Evolutionary conservation across 37 sponge, comb jelly and placozoan genomes (phyloP).

Genomic region (Petrosia ficiformis): DNA sequence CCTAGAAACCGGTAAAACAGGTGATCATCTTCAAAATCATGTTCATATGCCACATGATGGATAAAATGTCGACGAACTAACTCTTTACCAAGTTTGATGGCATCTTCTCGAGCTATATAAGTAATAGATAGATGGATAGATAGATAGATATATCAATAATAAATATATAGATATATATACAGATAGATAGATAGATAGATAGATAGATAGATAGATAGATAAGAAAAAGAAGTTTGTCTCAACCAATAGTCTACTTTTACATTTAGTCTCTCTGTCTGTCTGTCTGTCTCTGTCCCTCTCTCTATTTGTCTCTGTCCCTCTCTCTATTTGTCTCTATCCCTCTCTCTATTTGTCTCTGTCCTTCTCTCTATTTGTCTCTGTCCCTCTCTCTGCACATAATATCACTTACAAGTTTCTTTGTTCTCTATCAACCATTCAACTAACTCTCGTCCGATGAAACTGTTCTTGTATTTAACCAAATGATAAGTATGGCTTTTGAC

Average conservation of each 20-base stretch:
- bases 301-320: too few relatives aligned
- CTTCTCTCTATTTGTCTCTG: too few relatives aligned
- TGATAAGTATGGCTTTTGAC: conserved; percentile 66
- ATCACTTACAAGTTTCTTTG: conserved; percentile 29
- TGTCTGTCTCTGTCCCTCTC: too few relatives aligned
- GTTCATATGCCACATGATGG: conserved; percentile 89
- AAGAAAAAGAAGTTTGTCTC: too few relatives aligned
- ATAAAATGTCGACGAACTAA: conserved; percentile 66
- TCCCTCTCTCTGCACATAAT: not conserved
- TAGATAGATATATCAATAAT: too few relatives aligned
- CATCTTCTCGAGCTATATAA: conserved; percentile 61
- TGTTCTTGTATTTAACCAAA: conserved; percentile 66
- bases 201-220: too few relatives aligned
- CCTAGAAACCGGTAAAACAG: conserved; percentile 83
- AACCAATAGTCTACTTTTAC: not conserved
- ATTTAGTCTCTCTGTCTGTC: too few relatives aligned
- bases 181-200: too few relatives aligned
- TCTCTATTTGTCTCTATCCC: too few relatives aligned
- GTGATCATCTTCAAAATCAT: conserved; percentile 79
- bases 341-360: too few relatives aligned
- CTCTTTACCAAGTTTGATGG: conserved; percentile 62
- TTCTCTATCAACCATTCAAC: conserved; percentile 74
- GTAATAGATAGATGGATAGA: too few relatives aligned
- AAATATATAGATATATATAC: too few relatives aligned
- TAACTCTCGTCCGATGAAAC: conserved; percentile 75